These are phyloP conservation scores for Nycticorax nycticorax DNA, from an alignment of 2,113 vertebrate species.

Conservation along the genomic window DNA sequence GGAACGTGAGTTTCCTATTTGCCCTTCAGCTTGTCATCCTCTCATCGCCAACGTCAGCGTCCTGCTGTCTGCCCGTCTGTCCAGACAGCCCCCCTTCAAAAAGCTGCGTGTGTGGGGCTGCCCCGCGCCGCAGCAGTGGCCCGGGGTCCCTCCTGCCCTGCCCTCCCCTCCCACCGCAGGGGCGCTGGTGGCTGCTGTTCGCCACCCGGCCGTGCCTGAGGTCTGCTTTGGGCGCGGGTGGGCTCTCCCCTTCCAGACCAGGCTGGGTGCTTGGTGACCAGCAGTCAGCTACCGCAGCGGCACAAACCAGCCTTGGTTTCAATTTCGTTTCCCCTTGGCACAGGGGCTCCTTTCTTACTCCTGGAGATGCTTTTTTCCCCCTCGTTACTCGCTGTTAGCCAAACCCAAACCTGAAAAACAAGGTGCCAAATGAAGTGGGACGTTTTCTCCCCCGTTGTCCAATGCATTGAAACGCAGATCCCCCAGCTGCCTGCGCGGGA, in stretches of 20 bases:
- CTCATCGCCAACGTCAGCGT: rapidly evolving
- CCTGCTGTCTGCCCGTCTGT: not conserved
- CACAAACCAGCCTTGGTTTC: not conserved
- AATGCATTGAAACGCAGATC: not conserved
- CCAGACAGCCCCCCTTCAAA: not conserved
- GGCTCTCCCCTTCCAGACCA: not conserved
- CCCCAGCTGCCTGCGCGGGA: not conserved
- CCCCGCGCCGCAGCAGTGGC: rapidly evolving
- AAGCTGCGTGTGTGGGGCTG: rapidly evolving
- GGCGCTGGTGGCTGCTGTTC: not conserved
- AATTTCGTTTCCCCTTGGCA: conserved; percentile 5
- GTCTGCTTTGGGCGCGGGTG: rapidly evolving
- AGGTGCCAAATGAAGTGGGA: conserved; percentile 44
- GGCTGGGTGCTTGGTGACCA: not conserved
- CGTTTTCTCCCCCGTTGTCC: conserved; percentile 22
- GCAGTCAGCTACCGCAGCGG: not conserved
- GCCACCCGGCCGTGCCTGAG: rapidly evolving
- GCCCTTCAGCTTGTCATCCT: rapidly evolving
- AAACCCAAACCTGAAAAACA: conserved; percentile 54
- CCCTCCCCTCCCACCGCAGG: rapidly evolving
- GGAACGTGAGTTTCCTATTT: rapidly evolving
- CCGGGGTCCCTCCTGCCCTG: not conserved
- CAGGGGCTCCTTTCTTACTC: not conserved
- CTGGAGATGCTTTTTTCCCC: not conserved
- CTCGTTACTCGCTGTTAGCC: conserved; percentile 4